Evolutionary conservation across 1,140 invertebrate species (phyloP).

Genomic region (Drosophila novamexicana): DNA sequence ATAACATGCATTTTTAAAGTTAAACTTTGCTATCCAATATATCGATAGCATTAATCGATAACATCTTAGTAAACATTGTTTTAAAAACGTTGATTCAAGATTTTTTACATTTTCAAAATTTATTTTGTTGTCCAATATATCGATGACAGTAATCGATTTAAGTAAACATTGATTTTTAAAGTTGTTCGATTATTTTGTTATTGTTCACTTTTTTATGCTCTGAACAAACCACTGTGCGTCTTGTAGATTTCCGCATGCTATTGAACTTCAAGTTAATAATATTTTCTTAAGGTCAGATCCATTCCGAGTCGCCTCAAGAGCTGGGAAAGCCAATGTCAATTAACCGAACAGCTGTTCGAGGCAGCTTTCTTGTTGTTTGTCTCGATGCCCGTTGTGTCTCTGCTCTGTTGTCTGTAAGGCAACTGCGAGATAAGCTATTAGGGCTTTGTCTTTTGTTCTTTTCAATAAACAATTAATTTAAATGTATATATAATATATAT

Average conservation of each 20-base stretch:
- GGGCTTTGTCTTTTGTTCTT: slow-evolving; percentile 21
- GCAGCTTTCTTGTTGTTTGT: slow-evolving; percentile 3
- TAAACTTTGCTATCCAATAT: too few species aligned
- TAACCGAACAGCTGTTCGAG: slow-evolving; percentile 7
- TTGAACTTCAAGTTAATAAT: slow-evolving; percentile 34
- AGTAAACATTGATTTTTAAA: too few species aligned
- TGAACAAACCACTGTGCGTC: too few species aligned
- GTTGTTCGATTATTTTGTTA: not conserved
- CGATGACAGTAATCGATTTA: too few species aligned
- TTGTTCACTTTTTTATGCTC: too few species aligned
- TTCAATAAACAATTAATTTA: slow-evolving; percentile 33
- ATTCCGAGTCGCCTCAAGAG: not conserved
- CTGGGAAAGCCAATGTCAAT: not conserved
- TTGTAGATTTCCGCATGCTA: slow-evolving; percentile 20
- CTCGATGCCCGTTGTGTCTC: slow-evolving; percentile 2
- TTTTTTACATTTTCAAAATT: too few species aligned
- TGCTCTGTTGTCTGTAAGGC: too few species aligned
- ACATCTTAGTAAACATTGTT: too few species aligned
- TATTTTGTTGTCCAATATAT: too few species aligned
- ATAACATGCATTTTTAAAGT: too few species aligned
- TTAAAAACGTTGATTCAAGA: too few species aligned
- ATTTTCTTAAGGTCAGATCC: slow-evolving; percentile 5
- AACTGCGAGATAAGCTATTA: not conserved
- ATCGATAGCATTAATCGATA: too few species aligned
- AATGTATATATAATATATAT: not conserved